Evolutionary conservation across 2,113 vertebrate species (phyloP).

Genomic region (Gallinago media): DNA sequence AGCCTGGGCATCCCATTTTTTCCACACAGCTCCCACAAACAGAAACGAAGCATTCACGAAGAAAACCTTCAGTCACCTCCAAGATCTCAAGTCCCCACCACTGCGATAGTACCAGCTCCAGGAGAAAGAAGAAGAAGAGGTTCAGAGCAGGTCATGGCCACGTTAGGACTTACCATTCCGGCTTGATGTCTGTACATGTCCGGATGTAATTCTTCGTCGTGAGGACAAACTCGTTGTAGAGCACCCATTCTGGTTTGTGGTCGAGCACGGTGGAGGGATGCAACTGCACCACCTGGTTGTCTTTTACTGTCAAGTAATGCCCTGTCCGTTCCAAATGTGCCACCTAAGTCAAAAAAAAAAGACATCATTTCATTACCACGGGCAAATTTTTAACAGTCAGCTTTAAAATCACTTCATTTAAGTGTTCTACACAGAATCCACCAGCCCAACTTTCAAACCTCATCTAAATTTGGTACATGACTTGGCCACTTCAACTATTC

Average conservation of each 20-base stretch:
- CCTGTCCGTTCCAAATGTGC: constrained; percentile 96
- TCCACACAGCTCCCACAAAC: not conserved
- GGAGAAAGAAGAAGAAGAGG: not conserved
- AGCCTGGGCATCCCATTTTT: not conserved
- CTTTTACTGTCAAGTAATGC: constrained; percentile 96
- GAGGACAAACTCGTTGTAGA: constrained; percentile 98
- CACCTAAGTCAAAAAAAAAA: constrained; percentile 76
- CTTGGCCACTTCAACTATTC: not conserved
- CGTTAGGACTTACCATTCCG: constrained; percentile 87
- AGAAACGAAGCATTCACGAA: not conserved
- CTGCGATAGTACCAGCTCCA: not conserved
- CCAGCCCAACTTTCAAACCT: not conserved
- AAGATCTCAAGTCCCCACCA: not conserved
- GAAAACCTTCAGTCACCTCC: not conserved
- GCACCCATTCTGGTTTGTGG: constrained; percentile 98
- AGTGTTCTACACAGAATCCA: not conserved
- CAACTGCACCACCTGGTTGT: constrained; percentile 97
- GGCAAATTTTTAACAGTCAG: not conserved
- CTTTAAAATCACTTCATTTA: too few relatives aligned
- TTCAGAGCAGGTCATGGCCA: not conserved
- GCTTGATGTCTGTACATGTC: constrained; percentile 96
- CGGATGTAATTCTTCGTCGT: constrained; percentile 98
- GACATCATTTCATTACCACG: not conserved
- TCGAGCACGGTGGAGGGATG: constrained; percentile 97
- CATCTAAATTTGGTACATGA: not conserved